Conservation (phyloP, 1,140 invertebrate genomes). For the Paramacrobiotus metropolitanus region DNA sequence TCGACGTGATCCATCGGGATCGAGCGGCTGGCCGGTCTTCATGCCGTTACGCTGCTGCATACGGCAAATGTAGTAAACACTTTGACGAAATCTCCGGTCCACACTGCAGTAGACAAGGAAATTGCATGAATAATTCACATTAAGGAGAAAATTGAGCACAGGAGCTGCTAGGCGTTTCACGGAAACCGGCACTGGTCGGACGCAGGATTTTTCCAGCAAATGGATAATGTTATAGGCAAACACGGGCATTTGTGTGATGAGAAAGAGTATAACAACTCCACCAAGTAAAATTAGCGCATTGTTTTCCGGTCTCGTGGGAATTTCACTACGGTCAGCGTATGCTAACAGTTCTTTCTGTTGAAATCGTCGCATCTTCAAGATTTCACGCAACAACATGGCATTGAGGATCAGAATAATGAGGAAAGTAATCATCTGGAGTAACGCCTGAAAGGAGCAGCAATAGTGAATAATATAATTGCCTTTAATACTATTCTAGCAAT, state of each 20-base stretch:
- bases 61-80: neutral
- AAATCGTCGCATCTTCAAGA: neutral
- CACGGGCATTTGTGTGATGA: neutral
- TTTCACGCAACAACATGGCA: neutral
- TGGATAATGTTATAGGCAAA: neutral
- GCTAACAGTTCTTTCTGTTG: neutral
- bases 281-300: neutral
- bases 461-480: no score
- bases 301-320: neutral
- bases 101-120: neutral
- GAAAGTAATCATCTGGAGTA: neutral
- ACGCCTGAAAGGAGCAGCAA: no score
- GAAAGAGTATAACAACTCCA: neutral
- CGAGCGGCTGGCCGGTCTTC: neutral
- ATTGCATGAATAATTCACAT: neutral
- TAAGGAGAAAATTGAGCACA: neutral
- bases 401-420: neutral
- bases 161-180: neutral
- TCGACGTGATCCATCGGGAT: neutral
- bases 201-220: neutral
- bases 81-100: neutral
- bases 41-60: neutral
- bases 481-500: no score
- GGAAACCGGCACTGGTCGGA: neutral
- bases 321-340: neutral